A percentile compares a stretch with the other conserved stretches of the same genome.
Conservation (phyloP, 2,113 vertebrate species). For the Meriones unguiculatus region DNA sequence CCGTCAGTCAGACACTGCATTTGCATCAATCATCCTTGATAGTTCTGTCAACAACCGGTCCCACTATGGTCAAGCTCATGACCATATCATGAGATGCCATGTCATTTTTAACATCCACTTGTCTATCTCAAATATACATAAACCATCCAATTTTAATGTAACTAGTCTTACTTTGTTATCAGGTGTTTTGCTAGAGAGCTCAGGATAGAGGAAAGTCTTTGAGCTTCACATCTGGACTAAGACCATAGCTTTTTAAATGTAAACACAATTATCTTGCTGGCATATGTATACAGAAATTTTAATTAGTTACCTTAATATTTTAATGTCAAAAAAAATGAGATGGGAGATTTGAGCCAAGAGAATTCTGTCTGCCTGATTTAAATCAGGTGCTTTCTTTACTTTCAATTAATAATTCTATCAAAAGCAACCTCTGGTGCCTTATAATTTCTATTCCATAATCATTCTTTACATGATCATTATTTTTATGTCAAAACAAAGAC, state of each 20-base stretch:
- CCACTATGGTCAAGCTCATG: neutral
- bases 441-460: constrained; percentile 12
- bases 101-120: neutral
- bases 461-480: constrained; percentile 11
- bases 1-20: neutral
- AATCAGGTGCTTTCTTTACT: constrained; percentile 61
- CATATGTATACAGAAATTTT: constrained; percentile 40
- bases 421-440: constrained; percentile 15
- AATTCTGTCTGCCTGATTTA: constrained; percentile 35
- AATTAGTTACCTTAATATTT: constrained; percentile 47
- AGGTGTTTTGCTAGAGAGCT: neutral
- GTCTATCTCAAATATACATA: no score
- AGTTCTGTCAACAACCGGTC: neutral
- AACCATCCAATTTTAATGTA: neutral
- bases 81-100: neutral
- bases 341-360: constrained; percentile 38
- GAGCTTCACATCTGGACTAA: neutral
- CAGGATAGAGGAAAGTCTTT: neutral
- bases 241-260: neutral
- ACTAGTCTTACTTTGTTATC: neutral
- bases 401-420: constrained; percentile 63
- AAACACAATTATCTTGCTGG: neutral
- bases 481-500: constrained; percentile 36
- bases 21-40: neutral
- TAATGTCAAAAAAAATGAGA: constrained; percentile 55